phyloP scores from a whole-genome alignment of 2,113 vertebrate species.

The Chloropsis hardwickii region DNA sequence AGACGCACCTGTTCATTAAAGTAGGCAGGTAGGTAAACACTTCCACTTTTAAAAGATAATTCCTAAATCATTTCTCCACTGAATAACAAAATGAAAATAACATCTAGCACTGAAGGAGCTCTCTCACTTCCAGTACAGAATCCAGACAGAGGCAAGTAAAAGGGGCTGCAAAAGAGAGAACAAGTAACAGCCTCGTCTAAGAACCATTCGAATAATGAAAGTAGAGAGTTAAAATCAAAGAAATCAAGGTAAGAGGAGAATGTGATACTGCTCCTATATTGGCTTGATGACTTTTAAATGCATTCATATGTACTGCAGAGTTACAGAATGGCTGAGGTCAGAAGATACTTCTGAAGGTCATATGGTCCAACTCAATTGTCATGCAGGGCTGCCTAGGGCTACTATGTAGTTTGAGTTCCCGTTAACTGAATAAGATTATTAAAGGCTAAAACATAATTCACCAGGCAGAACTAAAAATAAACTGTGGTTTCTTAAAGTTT shows the following conservation, averaged over 20 bases:
- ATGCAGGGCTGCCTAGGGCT: background rate
- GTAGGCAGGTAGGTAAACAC: background rate
- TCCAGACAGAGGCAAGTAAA: background rate
- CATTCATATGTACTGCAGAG: background rate
- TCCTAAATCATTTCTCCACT: background rate
- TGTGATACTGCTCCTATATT: background rate
- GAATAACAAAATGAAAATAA: background rate
- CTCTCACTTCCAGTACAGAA: background rate
- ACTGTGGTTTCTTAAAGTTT: background rate
- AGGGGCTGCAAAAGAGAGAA: background rate
- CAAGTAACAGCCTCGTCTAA: background rate
- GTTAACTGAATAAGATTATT: background rate
- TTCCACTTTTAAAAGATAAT: background rate
- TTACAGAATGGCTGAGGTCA: background rate
- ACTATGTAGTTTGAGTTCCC: background rate
- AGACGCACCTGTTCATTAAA: background rate
- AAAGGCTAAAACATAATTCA: background rate
- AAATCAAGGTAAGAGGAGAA: background rate
- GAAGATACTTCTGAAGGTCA: background rate
- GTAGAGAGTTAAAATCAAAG: background rate
- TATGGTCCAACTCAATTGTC: background rate
- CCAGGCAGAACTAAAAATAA: background rate
- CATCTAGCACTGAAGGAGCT: background rate
- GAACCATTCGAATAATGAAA: background rate
- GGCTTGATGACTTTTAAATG: background rate